Conservation (phyloP, 2,113 vertebrate genomes). For the Speoplatyrhinus poulsoni region DNA sequence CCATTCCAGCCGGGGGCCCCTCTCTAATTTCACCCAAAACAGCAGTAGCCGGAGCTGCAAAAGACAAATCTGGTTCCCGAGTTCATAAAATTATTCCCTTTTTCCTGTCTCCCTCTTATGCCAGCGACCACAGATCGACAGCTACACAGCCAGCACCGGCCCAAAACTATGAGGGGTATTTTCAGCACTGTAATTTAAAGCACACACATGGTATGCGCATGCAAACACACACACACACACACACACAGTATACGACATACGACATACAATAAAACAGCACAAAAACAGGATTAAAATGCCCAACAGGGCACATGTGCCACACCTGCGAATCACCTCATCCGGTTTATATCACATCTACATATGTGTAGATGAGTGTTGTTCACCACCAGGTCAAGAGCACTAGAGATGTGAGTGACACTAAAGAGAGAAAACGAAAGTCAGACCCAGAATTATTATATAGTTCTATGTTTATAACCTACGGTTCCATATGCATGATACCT, state of each 20-base stretch:
- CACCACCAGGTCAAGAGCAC: slow-evolving; percentile 22
- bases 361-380: neutral
- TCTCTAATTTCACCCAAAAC: slow-evolving; percentile 80
- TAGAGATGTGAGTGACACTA: slow-evolving; percentile 36
- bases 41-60: slow-evolving; percentile 72
- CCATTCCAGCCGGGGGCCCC: slow-evolving; percentile 61
- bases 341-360: slow-evolving; percentile 23
- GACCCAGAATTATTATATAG: slow-evolving; percentile 15
- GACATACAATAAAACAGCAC: slow-evolving; percentile 23
- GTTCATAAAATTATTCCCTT: slow-evolving; percentile 76
- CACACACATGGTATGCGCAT: slow-evolving; percentile 60
- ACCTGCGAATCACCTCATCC: slow-evolving; percentile 34
- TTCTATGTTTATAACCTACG: too few relatives aligned
- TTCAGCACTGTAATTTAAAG: slow-evolving; percentile 81
- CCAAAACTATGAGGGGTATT: slow-evolving; percentile 83
- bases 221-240: slow-evolving; percentile 35
- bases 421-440: slow-evolving; percentile 19
- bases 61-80: slow-evolving; percentile 70
- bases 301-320: slow-evolving; percentile 39
- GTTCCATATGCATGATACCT: too few relatives aligned
- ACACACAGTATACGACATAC: slow-evolving; percentile 40
- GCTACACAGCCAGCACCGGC: slow-evolving; percentile 66
- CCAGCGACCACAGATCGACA: slow-evolving; percentile 75
- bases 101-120: slow-evolving; percentile 72
- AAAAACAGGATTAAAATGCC: slow-evolving; percentile 14